Percentiles rank a stretch among this genome's conserved stretches.
Conservation (phyloP, 2,113 vertebrate genomes). For the Eublepharis macularius region DNA sequence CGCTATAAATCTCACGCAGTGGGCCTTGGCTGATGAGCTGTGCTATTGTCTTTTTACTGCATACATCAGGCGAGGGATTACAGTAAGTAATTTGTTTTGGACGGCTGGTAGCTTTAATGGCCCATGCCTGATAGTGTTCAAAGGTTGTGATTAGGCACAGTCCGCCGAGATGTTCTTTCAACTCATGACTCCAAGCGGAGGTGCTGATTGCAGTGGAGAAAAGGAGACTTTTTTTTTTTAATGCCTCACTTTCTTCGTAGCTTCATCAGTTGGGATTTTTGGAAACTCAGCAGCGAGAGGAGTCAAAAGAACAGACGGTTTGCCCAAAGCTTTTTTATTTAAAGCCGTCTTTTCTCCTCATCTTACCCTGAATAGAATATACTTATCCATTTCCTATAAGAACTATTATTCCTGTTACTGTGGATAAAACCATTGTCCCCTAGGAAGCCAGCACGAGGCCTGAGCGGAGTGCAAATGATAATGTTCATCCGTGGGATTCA, state of each 20-base stretch:
- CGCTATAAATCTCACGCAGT: constrained; percentile 73
- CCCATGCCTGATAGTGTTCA: constrained; percentile 69
- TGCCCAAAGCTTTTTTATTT: constrained; percentile 54
- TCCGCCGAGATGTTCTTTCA: constrained; percentile 64
- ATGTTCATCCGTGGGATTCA: fast-evolving
- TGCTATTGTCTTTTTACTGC: constrained; percentile 60
- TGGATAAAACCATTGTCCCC: constrained; percentile 29
- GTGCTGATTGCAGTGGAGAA: too few relatives aligned
- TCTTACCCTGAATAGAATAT: constrained; percentile 34
- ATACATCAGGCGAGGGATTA: constrained; percentile 60
- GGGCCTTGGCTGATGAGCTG: constrained; percentile 32
- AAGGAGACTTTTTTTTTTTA: constrained; percentile 58
- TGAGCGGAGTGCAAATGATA: constrained; percentile 42
- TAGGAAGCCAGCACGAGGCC: constrained; percentile 44
- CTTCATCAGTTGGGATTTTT: constrained; percentile 58
- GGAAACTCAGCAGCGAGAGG: constrained; percentile 57
- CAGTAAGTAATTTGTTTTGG: constrained; percentile 72
- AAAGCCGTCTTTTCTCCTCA: constrained; percentile 14
- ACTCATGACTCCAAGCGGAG: constrained; percentile 54
- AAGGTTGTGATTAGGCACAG: constrained; percentile 72
- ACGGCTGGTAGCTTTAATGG: constrained; percentile 66
- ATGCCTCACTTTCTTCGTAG: constrained; percentile 57
- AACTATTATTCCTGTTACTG: constrained; percentile 34
- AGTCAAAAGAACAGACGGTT: constrained; percentile 62
- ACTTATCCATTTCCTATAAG: constrained; percentile 55